Conservation (phyloP, 2,113 vertebrate genomes). For the Antechinus flavipes region DNA sequence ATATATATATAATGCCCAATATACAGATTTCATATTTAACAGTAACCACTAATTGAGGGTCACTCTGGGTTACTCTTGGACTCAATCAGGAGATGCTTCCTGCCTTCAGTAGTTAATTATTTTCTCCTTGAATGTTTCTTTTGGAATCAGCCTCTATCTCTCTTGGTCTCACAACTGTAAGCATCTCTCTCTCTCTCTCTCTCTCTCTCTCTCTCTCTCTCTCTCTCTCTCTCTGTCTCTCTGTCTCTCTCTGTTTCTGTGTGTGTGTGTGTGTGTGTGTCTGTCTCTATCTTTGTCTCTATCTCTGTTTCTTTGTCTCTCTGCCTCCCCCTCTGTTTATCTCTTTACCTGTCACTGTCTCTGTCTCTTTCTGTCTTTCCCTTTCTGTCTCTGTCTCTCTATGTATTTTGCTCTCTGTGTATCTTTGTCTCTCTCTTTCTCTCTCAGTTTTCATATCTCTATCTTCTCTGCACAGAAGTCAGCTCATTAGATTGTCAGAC, state of each 20-base stretch:
- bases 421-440: neutral
- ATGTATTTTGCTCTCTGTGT: too few relatives aligned
- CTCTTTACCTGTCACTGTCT: neutral
- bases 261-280: too few relatives aligned
- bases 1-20: neutral
- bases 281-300: neutral
- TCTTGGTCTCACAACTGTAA: neutral
- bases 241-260: neutral
- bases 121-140: neutral
- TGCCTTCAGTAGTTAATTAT: neutral
- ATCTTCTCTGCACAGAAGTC: neutral
- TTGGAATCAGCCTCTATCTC: neutral
- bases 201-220: neutral
- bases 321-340: too few relatives aligned
- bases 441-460: neutral
- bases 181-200: neutral
- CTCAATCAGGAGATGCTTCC: neutral
- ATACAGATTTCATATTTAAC: neutral
- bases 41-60: neutral
- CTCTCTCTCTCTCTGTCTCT: neutral
- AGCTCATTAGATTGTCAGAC: neutral
- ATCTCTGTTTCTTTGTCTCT: too few relatives aligned
- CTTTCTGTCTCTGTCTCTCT: too few relatives aligned
- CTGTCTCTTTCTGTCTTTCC: neutral
- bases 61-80: neutral